Percentiles rank a stretch among this genome's conserved stretches.
Evolutionary conservation across 2,113 vertebrate species (phyloP).

Genomic region (Corythoichthys haematopterus): DNA sequence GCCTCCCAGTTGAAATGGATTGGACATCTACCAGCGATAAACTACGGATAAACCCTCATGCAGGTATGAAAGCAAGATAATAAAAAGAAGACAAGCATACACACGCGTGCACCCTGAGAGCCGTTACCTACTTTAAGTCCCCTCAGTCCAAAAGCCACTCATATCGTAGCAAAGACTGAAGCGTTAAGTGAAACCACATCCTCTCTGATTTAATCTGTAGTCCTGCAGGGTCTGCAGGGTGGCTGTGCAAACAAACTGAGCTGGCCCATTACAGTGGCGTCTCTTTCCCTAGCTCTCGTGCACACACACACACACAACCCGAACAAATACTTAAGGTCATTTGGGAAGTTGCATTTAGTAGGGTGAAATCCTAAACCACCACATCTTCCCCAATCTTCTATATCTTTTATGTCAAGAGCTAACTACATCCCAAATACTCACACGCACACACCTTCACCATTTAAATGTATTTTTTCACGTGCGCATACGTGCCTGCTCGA

Average conservation of each 20-base stretch:
- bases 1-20: too few species aligned
- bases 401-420: slow-evolving; percentile 22
- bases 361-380: slow-evolving; percentile 28
- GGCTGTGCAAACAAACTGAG: slow-evolving; percentile 54
- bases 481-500: slow-evolving; percentile 14
- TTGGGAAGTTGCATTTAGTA: slow-evolving; percentile 20
- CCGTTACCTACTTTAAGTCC: slow-evolving; percentile 20
- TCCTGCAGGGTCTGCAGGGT: slow-evolving; percentile 46
- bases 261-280: slow-evolving; percentile 38
- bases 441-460: slow-evolving; percentile 4
- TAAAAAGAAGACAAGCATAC: not conserved
- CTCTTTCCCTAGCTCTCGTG: slow-evolving; percentile 4
- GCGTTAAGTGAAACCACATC: slow-evolving; percentile 61
- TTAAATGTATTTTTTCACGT: slow-evolving; percentile 23
- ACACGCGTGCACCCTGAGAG: not conserved
- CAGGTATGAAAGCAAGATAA: slow-evolving; percentile 20
- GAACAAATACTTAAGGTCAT: slow-evolving; percentile 10
- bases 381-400: slow-evolving; percentile 10
- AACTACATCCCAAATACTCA: slow-evolving; percentile 6
- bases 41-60: slow-evolving; percentile 11
- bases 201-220: slow-evolving; percentile 55
- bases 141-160: slow-evolving; percentile 23
- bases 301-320: not conserved
- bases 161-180: slow-evolving; percentile 31
- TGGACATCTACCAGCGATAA: too few species aligned